A percentile compares a stretch with the other conserved stretches of the same genome.
phyloP scores from a whole-genome alignment of 2,888 invertebrate species.

The Apodemia duryi region DNA sequence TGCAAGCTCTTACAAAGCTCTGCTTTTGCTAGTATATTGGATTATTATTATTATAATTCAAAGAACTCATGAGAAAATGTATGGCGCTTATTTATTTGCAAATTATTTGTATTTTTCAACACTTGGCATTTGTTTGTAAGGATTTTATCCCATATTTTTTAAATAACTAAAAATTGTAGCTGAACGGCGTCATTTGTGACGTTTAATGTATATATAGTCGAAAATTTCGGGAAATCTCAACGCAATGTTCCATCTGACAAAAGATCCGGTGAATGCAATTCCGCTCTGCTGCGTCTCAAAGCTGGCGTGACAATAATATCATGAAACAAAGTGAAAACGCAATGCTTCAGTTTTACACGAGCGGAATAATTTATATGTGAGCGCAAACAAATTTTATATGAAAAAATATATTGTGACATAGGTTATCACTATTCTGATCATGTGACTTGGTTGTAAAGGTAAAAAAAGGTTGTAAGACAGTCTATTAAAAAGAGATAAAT shows the following conservation, averaged over 20 bases:
- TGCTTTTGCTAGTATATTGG: no score
- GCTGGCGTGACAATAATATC: conserved; percentile 28
- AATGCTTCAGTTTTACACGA: conserved; percentile 19
- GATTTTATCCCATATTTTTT: no score
- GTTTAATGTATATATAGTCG: conserved; percentile 1
- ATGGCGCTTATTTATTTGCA: no score
- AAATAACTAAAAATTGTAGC: not conserved
- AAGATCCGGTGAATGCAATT: conserved; percentile 25
- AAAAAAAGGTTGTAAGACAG: no score
- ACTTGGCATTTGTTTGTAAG: no score
- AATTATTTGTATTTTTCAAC: no score
- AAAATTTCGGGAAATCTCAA: conserved; percentile 25
- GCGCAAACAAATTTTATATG: not conserved
- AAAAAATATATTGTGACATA: not conserved
- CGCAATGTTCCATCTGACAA: conserved; percentile 20
- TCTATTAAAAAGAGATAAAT: no score
- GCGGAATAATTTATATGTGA: conserved; percentile 8
- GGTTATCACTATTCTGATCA: no score
- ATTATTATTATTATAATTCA: no score
- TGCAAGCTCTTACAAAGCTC: no score
- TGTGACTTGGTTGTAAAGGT: no score
- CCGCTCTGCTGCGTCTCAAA: conserved; percentile 27
- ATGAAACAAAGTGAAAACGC: conserved; percentile 18
- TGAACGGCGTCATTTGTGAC: conserved; percentile 5
- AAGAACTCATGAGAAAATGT: no score